Percentiles rank a stretch among this genome's conserved stretches.
Conservation (phyloP, 1,140 invertebrate genomes). For the Drosophila carrolli region DNA sequence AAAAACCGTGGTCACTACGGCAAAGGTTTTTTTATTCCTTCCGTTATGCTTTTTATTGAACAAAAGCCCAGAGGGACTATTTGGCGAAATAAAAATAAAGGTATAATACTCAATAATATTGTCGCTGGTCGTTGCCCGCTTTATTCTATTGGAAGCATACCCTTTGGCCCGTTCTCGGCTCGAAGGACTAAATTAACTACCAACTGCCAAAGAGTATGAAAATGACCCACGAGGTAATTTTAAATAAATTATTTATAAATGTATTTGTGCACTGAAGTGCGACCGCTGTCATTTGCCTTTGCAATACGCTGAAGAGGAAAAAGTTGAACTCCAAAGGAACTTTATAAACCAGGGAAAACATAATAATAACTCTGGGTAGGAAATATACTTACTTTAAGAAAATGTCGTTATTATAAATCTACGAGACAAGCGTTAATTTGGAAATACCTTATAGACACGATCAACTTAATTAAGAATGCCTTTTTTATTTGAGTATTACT, state of each 20-base stretch:
- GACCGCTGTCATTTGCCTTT: slow-evolving; percentile 60
- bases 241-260: slow-evolving; percentile 81
- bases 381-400: no score
- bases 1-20: slow-evolving; percentile 62
- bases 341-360: neutral
- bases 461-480: no score
- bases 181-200: slow-evolving; percentile 73
- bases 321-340: neutral
- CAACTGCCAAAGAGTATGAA: slow-evolving; percentile 56
- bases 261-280: slow-evolving; percentile 72
- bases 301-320: slow-evolving; percentile 8
- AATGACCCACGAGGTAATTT: slow-evolving; percentile 71
- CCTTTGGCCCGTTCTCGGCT: slow-evolving; percentile 21
- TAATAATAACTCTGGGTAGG: neutral
- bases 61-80: slow-evolving; percentile 73
- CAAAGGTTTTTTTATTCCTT: slow-evolving; percentile 41
- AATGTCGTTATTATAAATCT: no score
- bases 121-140: slow-evolving; percentile 32
- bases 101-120: slow-evolving; percentile 82
- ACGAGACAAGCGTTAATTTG: no score
- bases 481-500: no score
- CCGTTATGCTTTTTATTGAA: slow-evolving; percentile 72
- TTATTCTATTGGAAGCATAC: slow-evolving; percentile 23
- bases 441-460: no score
- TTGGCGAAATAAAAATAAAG: slow-evolving; percentile 80